phyloP scores from a whole-genome alignment of 2,113 vertebrate genomes.

The Motacilla alba region DNA sequence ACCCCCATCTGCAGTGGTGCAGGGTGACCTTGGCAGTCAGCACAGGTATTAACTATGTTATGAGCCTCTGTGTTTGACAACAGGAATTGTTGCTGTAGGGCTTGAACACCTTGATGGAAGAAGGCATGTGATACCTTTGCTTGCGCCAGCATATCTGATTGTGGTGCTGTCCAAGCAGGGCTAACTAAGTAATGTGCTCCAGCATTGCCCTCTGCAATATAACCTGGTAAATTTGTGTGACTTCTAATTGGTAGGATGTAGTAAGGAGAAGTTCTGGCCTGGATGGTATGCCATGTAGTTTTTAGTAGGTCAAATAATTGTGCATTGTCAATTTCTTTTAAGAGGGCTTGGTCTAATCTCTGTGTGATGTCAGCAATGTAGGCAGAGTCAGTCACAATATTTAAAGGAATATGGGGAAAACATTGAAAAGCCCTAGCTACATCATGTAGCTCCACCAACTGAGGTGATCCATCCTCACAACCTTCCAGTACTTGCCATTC shows the following conservation, averaged over 20 bases:
- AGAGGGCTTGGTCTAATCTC: neutral
- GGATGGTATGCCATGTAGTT: neutral
- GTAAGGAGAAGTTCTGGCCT: no score
- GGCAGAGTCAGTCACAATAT: no score
- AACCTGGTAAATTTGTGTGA: neutral
- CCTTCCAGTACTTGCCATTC: neutral
- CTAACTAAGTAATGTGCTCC: neutral
- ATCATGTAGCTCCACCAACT: neutral
- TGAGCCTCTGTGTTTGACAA: neutral
- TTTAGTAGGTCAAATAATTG: neutral
- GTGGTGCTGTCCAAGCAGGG: neutral
- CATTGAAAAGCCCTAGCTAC: neutral
- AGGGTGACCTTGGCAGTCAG: neutral
- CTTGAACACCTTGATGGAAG: neutral
- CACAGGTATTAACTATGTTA: neutral
- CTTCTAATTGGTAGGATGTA: neutral
- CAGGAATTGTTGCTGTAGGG: neutral
- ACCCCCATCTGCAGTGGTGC: neutral
- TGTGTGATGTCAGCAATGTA: neutral
- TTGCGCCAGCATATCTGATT: neutral
- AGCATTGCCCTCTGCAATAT: neutral
- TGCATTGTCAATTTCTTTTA: neutral
- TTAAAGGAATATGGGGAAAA: neutral
- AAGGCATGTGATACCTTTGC: neutral
- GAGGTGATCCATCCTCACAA: neutral